Percentiles rank a stretch among this genome's conserved stretches.
Conservation (phyloP, 2,888 invertebrate genomes). For the Lepidonotus clava region DNA sequence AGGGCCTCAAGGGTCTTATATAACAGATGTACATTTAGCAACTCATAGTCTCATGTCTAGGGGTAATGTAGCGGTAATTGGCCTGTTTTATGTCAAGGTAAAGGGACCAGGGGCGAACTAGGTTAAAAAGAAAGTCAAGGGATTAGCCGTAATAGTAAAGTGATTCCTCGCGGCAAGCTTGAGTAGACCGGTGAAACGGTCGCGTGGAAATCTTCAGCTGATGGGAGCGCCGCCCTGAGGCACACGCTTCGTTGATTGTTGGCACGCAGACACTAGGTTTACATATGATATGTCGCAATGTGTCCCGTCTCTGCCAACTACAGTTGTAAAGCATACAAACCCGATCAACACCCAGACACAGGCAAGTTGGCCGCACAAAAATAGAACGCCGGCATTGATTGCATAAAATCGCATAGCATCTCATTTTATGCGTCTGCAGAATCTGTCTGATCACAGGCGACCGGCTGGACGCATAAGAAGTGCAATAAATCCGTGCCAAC, state of each 20-base stretch:
- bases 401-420: not conserved
- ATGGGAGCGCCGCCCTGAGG: constrained; percentile 28
- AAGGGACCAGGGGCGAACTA: no score
- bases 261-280: constrained; percentile 25
- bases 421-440: not conserved
- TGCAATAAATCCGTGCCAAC: not conserved
- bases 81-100: no score
- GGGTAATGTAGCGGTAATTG: no score
- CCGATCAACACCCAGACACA: constrained; percentile 17
- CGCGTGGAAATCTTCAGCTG: no score
- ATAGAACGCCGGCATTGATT: constrained; percentile 10
- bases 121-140: no score
- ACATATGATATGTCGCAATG: constrained; percentile 50
- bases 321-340: constrained; percentile 39
- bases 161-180: no score
- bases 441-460: not conserved
- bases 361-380: not conserved
- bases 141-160: no score
- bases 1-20: no score
- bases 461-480: not conserved
- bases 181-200: no score
- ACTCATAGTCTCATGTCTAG: no score
- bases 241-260: constrained; percentile 39
- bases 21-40: no score
- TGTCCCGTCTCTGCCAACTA: not conserved